Base-by-base conservation (phyloP, 2,113 vertebrate genomes). In the Colius striatus region DNA sequence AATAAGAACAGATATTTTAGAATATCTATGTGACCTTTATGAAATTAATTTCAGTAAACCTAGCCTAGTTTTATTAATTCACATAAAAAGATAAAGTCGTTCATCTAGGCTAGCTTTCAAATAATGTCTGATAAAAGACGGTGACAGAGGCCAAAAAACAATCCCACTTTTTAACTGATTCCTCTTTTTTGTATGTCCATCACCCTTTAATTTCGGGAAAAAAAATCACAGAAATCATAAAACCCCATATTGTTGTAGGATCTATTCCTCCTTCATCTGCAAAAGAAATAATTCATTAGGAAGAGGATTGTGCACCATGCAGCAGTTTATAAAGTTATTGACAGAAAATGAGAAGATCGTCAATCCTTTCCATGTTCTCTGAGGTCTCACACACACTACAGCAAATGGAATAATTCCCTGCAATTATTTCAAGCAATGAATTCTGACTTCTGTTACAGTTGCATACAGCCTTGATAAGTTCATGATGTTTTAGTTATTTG, bases 21-120 rank as follows among this genome's bases (percentile, higher is more conserved):
- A 84, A 58, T 86, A 80, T 36, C 66, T 43, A 11, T 48, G 30
- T 91, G 89, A 95, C 87, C 94, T 96, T 94, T 89, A 62, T 7
- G 25, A 80, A 95, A 74, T 9, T 81, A 57, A 87, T 89, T 91
- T 92, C 80, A 75, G 30, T 54, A 53, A 92, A 26, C 36, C 23
- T 48, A 68, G 21, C 80, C 48, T 29, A 81, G 48, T 89, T 76
- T 96, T 89, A 90, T 89, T 84, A 89, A 84, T 83, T 91, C 65
- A 73, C 47, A 2, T 85, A 94, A 95, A 96, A 81, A 7, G 18
- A 88, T 85, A 81, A 90, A 89, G 25, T 43, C 67, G 58, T 74
- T 94, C 10, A 77, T 57, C 29, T 72, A 53, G 34, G 30, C 41
- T 50, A 36, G 41, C 27, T 67, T 83, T 81, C 5, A 2, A 22